phyloP scores from a whole-genome alignment of 2,113 vertebrate species.

The Pandion haliaetus region DNA sequence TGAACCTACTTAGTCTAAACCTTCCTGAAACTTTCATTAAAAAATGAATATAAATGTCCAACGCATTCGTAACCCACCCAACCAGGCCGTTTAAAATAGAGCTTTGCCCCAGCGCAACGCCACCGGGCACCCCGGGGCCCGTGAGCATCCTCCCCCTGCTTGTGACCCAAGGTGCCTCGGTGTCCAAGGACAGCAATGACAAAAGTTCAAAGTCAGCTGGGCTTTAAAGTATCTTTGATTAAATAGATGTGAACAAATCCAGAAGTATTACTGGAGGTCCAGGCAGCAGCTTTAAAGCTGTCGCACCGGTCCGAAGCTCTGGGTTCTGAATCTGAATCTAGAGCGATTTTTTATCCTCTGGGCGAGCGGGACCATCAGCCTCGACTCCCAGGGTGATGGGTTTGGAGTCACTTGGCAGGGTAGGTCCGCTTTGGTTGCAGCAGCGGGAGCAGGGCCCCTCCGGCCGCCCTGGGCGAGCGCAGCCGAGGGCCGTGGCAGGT shows the following conservation, averaged over 20 bases:
- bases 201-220: background rate
- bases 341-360: fast-evolving
- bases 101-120: background rate
- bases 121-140: no score
- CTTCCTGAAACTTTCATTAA: background rate
- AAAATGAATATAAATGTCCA: background rate
- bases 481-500: background rate
- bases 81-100: fast-evolving
- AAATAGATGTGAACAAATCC: background rate
- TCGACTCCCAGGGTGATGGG: no score
- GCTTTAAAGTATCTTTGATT: background rate
- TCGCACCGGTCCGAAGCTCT: background rate
- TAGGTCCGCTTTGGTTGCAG: background rate
- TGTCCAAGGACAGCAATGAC: fast-evolving
- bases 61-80: fast-evolving
- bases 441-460: background rate
- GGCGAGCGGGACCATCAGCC: background rate
- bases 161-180: fast-evolving
- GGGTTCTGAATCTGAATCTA: background rate
- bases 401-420: background rate
- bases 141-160: fast-evolving
- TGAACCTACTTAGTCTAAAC: background rate
- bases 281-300: background rate
- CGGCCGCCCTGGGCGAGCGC: background rate
- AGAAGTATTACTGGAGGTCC: background rate